Conservation (phyloP, 2,888 invertebrate species). For the Temnothorax ravouxi region DNA sequence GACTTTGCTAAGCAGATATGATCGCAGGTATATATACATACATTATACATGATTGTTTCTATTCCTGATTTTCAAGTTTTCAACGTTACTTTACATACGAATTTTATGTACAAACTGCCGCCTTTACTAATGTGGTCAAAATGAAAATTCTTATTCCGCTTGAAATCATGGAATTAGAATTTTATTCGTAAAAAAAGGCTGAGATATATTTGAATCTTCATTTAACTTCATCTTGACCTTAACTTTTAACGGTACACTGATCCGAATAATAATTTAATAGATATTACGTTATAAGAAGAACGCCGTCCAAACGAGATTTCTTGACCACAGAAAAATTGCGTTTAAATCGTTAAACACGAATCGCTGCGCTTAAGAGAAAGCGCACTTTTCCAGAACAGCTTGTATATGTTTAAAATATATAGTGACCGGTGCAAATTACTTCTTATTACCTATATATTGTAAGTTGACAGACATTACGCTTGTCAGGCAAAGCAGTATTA, state of each 20-base stretch:
- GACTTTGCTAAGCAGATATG: neutral
- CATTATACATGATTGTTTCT: slow-evolving; percentile 21
- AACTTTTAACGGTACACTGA: neutral
- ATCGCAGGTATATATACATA: neutral
- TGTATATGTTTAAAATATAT: slow-evolving; percentile 20
- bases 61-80: slow-evolving; percentile 40
- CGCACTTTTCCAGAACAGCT: neutral
- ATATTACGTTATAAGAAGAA: neutral
- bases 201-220: neutral
- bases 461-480: slow-evolving; percentile 8
- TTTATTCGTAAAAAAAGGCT: neutral
- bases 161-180: slow-evolving; percentile 11
- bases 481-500: slow-evolving; percentile 20
- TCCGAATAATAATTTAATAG: neutral
- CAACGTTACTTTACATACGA: slow-evolving; percentile 1
- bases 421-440: neutral
- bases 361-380: neutral
- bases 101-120: neutral
- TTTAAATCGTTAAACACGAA: slow-evolving; percentile 4
- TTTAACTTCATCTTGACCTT: slow-evolving; percentile 2
- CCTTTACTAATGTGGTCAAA: neutral
- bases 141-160: neutral
- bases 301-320: neutral
- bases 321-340: neutral
- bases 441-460: neutral